Conservation (phyloP, 2,797 vertebrate genomes). For the Margarornis squamiger region DNA sequence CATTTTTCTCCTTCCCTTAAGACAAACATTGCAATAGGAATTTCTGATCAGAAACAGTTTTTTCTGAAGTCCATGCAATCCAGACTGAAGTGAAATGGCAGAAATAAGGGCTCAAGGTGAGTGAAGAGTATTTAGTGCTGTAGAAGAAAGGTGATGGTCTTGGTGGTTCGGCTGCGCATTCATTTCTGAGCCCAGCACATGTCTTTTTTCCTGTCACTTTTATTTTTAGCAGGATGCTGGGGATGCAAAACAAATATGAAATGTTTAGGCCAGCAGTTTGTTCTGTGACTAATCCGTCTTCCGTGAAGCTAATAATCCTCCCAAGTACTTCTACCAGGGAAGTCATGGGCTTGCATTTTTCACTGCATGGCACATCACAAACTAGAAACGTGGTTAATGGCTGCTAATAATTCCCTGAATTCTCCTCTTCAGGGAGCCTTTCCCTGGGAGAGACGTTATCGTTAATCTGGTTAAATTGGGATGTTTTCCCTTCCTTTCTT, state of each 20-base stretch:
- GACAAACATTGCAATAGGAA: background rate
- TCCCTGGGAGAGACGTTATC: constrained; percentile 1
- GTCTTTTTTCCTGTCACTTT: background rate
- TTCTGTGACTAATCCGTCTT: background rate
- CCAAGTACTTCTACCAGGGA: background rate
- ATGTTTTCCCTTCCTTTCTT: constrained; percentile 29
- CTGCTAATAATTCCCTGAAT: constrained; percentile 4
- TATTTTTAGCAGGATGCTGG: background rate
- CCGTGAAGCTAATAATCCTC: background rate
- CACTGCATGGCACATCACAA: background rate
- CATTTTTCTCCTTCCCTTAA: background rate
- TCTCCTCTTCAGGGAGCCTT: constrained; percentile 16
- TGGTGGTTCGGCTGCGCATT: background rate
- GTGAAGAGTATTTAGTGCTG: background rate
- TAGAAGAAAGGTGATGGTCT: background rate
- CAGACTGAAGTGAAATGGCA: background rate
- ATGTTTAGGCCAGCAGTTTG: background rate
- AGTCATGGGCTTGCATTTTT: constrained; percentile 9
- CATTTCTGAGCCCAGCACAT: background rate
- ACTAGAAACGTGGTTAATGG: background rate
- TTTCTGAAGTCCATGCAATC: background rate
- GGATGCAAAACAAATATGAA: background rate
- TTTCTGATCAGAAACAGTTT: background rate
- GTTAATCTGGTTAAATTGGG: constrained; percentile 60
- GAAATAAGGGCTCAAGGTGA: background rate